A percentile compares a stretch with the other conserved stretches of the same genome.
Evolutionary conservation across 2,888 invertebrate genomes (phyloP).

Genomic region (Prosapia bicincta): DNA sequence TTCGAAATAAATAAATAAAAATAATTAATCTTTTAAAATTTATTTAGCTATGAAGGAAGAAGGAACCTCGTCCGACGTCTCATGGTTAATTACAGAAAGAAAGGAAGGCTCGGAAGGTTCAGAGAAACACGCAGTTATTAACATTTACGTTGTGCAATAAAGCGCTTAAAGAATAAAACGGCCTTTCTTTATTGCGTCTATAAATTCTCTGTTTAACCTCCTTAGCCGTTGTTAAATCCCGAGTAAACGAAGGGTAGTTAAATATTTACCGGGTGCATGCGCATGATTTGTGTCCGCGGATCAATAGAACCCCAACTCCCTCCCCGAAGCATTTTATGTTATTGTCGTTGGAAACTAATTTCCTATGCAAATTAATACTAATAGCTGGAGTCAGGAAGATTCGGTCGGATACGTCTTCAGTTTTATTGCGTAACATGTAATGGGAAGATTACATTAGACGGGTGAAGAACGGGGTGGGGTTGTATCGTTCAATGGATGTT

Average conservation of each 20-base stretch:
- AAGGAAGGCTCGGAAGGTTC: no score
- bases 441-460: neutral
- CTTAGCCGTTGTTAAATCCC: neutral
- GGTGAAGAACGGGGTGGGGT: no score
- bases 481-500: no score
- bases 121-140: no score
- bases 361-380: conserved; percentile 2
- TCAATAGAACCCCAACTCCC: neutral
- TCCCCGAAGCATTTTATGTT: neutral
- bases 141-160: neutral
- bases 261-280: neutral
- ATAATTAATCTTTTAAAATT: no score
- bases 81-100: no score
- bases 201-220: neutral
- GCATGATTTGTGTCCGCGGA: neutral
- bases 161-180: neutral
- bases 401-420: neutral
- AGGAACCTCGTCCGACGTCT: no score
- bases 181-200: neutral
- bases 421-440: neutral
- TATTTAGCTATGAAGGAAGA: no score
- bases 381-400: neutral
- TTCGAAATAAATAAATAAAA: no score
- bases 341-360: neutral
- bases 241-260: neutral